Conservation (phyloP, 53 echinoderm and acorn worm genomes). For the Astropecten irregularis region DNA sequence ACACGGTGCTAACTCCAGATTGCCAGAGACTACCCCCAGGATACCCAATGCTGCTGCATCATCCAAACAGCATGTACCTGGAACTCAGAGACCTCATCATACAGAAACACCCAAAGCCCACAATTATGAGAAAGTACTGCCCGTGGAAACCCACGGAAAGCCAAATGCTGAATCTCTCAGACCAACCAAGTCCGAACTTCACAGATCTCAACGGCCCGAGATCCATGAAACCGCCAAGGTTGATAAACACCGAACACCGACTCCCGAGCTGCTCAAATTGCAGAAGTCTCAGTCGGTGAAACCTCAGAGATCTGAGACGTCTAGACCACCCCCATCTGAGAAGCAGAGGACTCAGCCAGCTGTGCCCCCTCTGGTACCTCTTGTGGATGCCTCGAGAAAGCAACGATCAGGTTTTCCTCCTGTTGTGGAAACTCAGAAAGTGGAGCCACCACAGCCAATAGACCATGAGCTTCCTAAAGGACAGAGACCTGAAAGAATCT, state of each 20-base stretch:
- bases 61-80: background rate
- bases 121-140: constrained; percentile 7
- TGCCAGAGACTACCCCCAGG: constrained; percentile 8
- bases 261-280: background rate
- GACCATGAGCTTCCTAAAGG: constrained; percentile 41
- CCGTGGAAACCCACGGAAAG: constrained; percentile 13
- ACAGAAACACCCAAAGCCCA: constrained; percentile 35
- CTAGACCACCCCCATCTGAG: constrained; percentile 15
- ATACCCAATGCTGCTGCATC: constrained; percentile 7
- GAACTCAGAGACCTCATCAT: constrained; percentile 43
- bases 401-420: background rate
- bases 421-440: constrained; percentile 19
- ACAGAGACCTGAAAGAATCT: constrained; percentile 31
- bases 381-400: background rate
- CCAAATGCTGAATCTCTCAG: background rate
- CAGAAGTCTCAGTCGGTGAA: constrained; percentile 31
- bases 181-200: background rate
- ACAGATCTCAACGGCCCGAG: constrained; percentile 37
- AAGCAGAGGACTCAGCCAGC: constrained; percentile 23
- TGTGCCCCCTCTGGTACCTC: constrained; percentile 35
- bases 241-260: constrained; percentile 22
- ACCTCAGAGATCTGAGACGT: constrained; percentile 15
- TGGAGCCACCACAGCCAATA: constrained; percentile 31
- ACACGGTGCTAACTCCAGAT: constrained; percentile 25
- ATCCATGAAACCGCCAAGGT: background rate